Conservation (phyloP, 2,797 vertebrate genomes). For the Fistularia commersonii region DNA sequence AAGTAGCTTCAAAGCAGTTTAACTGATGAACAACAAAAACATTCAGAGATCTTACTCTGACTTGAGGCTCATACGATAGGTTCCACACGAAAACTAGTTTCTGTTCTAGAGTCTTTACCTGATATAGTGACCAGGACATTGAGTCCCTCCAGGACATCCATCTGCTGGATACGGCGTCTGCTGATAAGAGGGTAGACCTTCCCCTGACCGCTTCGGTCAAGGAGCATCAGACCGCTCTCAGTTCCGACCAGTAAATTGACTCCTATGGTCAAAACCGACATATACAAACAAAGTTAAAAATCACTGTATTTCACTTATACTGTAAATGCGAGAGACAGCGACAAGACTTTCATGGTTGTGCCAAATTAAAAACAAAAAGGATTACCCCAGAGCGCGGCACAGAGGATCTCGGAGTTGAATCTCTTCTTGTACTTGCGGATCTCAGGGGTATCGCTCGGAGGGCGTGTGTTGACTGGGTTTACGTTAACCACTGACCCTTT, state of each 20-base stretch:
- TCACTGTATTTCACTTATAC: neutral
- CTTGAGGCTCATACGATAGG: too few relatives aligned
- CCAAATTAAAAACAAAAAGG: neutral
- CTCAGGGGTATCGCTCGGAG: conserved; percentile 89
- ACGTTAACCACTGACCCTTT: conserved; percentile 91
- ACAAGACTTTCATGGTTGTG: too few relatives aligned
- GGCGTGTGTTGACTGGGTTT: conserved; percentile 87
- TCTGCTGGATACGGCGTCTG: conserved; percentile 87
- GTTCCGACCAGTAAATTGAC: conserved; percentile 90
- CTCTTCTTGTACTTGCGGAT: conserved; percentile 95
- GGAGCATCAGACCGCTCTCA: conserved; percentile 84
- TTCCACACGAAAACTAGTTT: too few relatives aligned
- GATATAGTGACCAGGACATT: conserved; percentile 91
- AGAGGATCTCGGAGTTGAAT: conserved; percentile 91
- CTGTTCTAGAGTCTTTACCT: conserved; percentile 54
- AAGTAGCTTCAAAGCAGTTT: too few relatives aligned
- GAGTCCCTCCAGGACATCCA: conserved; percentile 90
- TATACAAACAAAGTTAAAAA: too few relatives aligned
- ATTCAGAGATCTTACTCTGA: too few relatives aligned
- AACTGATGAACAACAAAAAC: too few relatives aligned
- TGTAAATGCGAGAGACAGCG: neutral
- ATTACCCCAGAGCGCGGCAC: conserved; percentile 87
- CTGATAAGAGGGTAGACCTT: conserved; percentile 89
- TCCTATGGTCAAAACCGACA: conserved; percentile 53
- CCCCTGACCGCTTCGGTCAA: conserved; percentile 88